Base-by-base conservation (phyloP, 1,140 invertebrate genomes). In the Vanessa atalanta region DNA sequence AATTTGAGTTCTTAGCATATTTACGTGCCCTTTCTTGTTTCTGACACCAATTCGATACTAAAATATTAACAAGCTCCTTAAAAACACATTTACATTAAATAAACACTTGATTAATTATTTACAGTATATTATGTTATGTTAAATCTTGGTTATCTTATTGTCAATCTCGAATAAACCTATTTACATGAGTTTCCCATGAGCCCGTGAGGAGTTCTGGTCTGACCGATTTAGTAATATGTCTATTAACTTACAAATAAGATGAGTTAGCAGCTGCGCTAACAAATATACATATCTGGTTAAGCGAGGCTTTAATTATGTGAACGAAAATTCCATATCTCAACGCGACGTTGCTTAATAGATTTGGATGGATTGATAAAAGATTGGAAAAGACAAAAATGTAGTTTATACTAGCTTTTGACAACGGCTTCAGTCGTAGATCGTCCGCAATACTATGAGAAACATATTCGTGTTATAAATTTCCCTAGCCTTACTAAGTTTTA, bases 251-350 rank as follows among this genome's bases (percentile, higher is more conserved):
- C 57, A 37, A 61, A 61, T 61, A n/a, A 61, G 26, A 37, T 61
- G 14, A 61, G 55, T 57, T 26, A 23, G 57, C 57, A 61, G 57
- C 57, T 61, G 57, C 57, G 57, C 14, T 61, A 7, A 55, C 48
- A n/a, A 55, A 67, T 55, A 67, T 67, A 31, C 31, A 55, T 55
- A 67, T 37, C 55, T 7, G 20, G 23, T 14, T 20, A 37, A 55
- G 55, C 13, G 23, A 26, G 20, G n/a, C 51, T 53, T 53, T 55
- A 67, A 67, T 48, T 66, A 66, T 66, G 48, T 67, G 51, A 67
- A 67, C 65, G 14, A 67, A 43, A 53, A 16, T 43, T 53, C 65
- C 50, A 67, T 61, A 61, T 37, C 23, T 14, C 26, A 37, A 43
- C 13, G 26, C 37, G 37, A 51, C n/a, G 26, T 61, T 61, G 23